Evolutionary conservation across 2,888 invertebrate species (phyloP).

Genomic region (Steinernema carpocapsae): DNA sequence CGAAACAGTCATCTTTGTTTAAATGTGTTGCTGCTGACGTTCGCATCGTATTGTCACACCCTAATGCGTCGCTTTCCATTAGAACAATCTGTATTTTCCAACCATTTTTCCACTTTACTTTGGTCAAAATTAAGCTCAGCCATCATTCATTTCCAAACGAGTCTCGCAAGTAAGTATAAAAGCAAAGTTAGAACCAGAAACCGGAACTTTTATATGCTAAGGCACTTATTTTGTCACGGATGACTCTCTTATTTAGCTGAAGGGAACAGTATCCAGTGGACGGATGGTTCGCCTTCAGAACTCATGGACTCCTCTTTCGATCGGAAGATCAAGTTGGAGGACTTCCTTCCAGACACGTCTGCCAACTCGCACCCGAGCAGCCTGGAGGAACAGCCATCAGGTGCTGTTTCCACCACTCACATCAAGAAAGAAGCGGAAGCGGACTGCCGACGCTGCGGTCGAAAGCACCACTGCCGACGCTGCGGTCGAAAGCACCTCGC

Average conservation of each 20-base stretch:
- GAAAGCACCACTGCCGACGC: neutral
- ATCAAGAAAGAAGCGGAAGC: slow-evolving; percentile 13
- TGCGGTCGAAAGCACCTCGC: neutral
- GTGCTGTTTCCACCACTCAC: neutral
- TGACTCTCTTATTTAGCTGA: neutral
- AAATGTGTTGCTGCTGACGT: too few species aligned
- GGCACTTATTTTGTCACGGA: too few species aligned
- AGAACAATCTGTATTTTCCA: too few species aligned
- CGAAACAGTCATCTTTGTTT: too few species aligned
- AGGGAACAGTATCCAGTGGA: neutral
- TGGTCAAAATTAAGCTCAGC: neutral
- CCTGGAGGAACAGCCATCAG: neutral
- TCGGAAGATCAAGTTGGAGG: slow-evolving; percentile 25
- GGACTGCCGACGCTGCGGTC: neutral
- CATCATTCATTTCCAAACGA: neutral
- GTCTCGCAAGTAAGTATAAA: too few species aligned
- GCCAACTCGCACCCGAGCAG: slow-evolving; percentile 8
- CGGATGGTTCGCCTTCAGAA: neutral
- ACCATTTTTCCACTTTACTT: too few species aligned
- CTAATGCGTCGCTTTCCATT: too few species aligned
- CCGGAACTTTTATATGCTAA: too few species aligned
- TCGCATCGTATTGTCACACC: too few species aligned
- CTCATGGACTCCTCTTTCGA: neutral
- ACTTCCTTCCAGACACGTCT: slow-evolving; percentile 3
- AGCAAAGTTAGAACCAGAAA: too few species aligned